Conservation (phyloP, 2,888 invertebrate genomes). For the Drosophila quasianomalipes region DNA sequence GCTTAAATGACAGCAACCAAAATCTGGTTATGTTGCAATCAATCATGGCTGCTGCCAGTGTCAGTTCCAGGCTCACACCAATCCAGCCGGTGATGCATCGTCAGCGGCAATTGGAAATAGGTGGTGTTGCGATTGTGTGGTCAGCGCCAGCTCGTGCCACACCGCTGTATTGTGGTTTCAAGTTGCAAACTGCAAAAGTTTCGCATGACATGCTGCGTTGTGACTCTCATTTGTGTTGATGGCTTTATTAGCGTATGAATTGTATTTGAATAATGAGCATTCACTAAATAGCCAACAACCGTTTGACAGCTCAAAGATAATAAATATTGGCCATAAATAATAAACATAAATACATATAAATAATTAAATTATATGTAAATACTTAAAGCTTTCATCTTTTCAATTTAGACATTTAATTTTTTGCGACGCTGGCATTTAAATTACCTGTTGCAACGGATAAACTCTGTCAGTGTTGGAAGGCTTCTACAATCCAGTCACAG, state of each 20-base stretch:
- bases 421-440: not conserved
- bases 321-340: not conserved
- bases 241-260: conserved; percentile 67
- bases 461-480: not conserved
- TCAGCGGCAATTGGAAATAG: conserved; percentile 78
- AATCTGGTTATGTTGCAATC: conserved; percentile 80
- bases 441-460: conserved; percentile 52
- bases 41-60: conserved; percentile 60
- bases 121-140: conserved; percentile 75
- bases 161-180: conserved; percentile 58
- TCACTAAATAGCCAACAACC: conserved; percentile 24
- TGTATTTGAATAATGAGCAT: conserved; percentile 61
- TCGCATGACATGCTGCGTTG: conserved; percentile 40
- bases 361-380: not conserved
- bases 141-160: conserved; percentile 24
- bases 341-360: not conserved
- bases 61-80: conserved; percentile 15
- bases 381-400: not conserved
- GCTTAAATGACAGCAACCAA: conserved; percentile 78
- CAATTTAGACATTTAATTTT: not conserved
- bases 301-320: conserved; percentile 1
- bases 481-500: conserved; percentile 9
- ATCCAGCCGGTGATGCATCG: conserved; percentile 38
- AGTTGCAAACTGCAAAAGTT: conserved; percentile 45
- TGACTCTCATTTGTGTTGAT: conserved; percentile 49